A percentile compares a stretch with the other conserved stretches of the same genome.
phyloP scores from a whole-genome alignment of 1,140 invertebrate species.

The Trichogramma pretiosum region DNA sequence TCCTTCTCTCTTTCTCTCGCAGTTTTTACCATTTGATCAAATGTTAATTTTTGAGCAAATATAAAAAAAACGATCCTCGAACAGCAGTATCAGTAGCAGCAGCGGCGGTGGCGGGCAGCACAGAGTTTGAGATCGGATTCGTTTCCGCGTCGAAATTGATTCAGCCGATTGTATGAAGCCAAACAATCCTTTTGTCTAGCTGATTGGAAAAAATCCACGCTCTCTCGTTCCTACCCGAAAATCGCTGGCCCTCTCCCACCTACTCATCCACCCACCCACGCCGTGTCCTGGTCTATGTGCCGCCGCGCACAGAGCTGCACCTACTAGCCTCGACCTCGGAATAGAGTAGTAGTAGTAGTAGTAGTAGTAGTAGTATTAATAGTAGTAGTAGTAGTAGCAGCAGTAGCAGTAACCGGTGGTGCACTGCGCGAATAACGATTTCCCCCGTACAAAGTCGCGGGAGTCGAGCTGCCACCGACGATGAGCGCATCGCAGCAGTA shows the following conservation, averaged over 20 bases:
- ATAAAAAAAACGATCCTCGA: not conserved
- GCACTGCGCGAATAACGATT: too few species aligned
- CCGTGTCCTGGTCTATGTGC: too few species aligned
- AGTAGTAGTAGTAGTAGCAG: too few species aligned
- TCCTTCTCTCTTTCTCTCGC: too few species aligned
- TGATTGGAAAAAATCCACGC: slow-evolving; percentile 19
- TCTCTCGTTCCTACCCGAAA: slow-evolving; percentile 27
- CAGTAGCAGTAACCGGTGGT: too few species aligned
- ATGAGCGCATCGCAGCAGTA: too few species aligned
- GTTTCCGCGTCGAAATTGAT: slow-evolving; percentile 17
- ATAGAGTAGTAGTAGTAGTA: too few species aligned
- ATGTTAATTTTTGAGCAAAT: slow-evolving; percentile 14
- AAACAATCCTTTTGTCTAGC: slow-evolving; percentile 21
- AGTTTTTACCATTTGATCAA: slow-evolving; percentile 19
- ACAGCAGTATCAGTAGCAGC: not conserved
- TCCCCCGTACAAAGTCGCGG: slow-evolving; percentile 17
- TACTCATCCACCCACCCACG: slow-evolving; percentile 23
- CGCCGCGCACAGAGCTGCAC: slow-evolving; percentile 14
- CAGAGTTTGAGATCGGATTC: not conserved
- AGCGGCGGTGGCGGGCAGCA: not conserved
- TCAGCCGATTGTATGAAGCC: slow-evolving; percentile 17
- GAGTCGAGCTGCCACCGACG: too few species aligned
- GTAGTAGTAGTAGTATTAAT: too few species aligned
- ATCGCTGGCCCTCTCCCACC: slow-evolving; percentile 22
- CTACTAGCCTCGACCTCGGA: too few species aligned